Conservation (phyloP, 2,888 invertebrate species). For the Thelaira solivaga region DNA sequence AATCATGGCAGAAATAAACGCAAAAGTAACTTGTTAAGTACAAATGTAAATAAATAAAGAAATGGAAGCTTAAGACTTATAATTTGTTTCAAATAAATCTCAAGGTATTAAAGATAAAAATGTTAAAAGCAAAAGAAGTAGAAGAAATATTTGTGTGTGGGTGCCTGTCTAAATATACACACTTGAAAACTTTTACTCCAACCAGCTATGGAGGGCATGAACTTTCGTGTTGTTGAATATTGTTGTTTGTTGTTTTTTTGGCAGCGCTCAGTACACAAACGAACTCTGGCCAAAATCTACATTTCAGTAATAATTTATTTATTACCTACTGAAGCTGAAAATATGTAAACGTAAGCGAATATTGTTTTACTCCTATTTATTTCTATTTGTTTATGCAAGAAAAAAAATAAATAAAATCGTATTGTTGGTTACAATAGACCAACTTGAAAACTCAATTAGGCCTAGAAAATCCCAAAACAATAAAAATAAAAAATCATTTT, state of each 20-base stretch:
- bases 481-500: constrained; percentile 28
- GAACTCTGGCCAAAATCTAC: constrained; percentile 10
- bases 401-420: neutral
- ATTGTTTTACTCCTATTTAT: neutral
- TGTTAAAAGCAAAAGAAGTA: neutral
- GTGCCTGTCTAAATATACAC: neutral
- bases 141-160: too few species aligned
- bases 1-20: constrained; percentile 3
- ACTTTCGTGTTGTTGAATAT: neutral
- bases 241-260: constrained; percentile 5
- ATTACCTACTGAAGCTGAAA: constrained; percentile 61
- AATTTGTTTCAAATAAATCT: constrained; percentile 61
- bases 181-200: neutral
- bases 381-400: neutral
- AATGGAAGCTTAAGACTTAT: constrained; percentile 28
- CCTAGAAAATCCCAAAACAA: constrained; percentile 45
- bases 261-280: neutral
- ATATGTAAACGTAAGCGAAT: constrained; percentile 59
- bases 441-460: constrained; percentile 63
- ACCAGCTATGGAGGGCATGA: neutral
- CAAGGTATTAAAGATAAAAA: constrained; percentile 49
- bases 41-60: constrained; percentile 24
- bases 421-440: constrained; percentile 22
- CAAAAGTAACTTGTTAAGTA: neutral
- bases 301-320: constrained; percentile 61